phyloP scores from a whole-genome alignment of 2,797 vertebrate genomes.

The Haliaeetus albicilla region DNA sequence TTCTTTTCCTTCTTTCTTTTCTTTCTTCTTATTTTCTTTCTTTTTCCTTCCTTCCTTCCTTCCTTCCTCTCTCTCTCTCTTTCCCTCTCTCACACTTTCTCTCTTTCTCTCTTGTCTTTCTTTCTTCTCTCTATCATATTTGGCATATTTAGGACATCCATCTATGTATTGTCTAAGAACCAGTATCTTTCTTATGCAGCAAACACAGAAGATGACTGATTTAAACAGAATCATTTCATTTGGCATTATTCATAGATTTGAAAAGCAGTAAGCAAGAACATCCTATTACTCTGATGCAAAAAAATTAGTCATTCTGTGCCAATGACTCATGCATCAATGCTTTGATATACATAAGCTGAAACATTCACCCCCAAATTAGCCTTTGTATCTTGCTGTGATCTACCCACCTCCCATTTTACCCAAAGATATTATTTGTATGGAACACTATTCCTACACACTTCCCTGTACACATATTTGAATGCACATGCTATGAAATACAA shows the following conservation, averaged over 20 bases:
- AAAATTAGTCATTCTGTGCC: background rate
- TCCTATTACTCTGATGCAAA: constrained; percentile 25
- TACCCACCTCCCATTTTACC: background rate
- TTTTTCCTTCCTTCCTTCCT: too few species aligned
- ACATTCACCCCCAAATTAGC: background rate
- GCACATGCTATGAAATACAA: background rate
- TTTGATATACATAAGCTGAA: constrained; percentile 40
- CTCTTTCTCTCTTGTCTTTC: background rate
- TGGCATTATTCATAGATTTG: background rate
- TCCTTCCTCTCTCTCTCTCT: too few species aligned
- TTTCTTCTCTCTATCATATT: background rate
- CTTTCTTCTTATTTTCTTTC: background rate
- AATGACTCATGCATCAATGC: constrained; percentile 38
- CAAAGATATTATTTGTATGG: background rate
- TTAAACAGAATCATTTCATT: background rate
- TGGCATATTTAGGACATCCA: constrained; percentile 9
- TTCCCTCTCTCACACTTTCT: background rate
- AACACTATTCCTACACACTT: background rate
- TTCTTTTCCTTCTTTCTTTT: background rate
- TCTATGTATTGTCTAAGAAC: background rate
- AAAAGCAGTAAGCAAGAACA: constrained; percentile 36
- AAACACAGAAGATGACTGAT: background rate
- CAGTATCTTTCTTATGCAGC: background rate
- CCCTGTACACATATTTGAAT: background rate
- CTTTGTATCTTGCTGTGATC: constrained; percentile 8